Percentiles rank a stretch among this genome's conserved stretches.
Conservation (phyloP, 2,797 vertebrate genomes). For the Loriculus beryllinus region DNA sequence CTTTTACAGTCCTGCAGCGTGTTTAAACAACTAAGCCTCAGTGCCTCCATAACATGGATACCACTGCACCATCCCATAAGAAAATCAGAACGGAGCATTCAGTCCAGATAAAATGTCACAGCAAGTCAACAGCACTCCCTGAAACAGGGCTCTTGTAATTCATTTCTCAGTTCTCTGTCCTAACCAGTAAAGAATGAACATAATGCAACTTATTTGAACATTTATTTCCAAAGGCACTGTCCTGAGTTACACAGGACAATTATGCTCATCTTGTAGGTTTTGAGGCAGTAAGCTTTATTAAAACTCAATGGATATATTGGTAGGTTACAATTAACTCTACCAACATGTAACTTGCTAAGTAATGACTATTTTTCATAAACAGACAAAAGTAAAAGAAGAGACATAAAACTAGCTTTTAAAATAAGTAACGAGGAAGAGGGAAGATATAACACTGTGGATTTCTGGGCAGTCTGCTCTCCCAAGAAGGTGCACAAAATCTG, state of each 20-base stretch:
- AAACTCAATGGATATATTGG: background rate
- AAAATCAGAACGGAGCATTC: background rate
- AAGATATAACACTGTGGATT: too few relatives aligned
- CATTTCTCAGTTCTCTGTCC: background rate
- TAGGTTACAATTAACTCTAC: background rate
- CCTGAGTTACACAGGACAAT: background rate
- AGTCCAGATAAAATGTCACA: background rate
- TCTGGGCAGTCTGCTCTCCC: background rate
- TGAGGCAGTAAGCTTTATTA: background rate
- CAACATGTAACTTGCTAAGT: background rate
- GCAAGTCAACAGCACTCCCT: background rate
- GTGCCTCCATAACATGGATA: background rate
- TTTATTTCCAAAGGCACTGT: background rate
- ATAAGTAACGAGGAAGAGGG: background rate
- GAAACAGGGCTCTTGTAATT: background rate
- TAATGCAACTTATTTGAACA: background rate
- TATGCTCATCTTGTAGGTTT: background rate
- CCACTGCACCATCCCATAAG: background rate
- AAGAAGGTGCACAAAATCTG: background rate
- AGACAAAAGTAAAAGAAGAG: background rate
- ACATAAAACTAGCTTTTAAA: background rate
- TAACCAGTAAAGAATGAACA: background rate
- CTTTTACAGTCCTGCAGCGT: background rate
- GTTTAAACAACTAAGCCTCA: background rate
- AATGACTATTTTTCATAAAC: background rate